Base-by-base conservation (phyloP, 92 coral and sea anemone genomes). In the Zoanthus solanderi region DNA sequence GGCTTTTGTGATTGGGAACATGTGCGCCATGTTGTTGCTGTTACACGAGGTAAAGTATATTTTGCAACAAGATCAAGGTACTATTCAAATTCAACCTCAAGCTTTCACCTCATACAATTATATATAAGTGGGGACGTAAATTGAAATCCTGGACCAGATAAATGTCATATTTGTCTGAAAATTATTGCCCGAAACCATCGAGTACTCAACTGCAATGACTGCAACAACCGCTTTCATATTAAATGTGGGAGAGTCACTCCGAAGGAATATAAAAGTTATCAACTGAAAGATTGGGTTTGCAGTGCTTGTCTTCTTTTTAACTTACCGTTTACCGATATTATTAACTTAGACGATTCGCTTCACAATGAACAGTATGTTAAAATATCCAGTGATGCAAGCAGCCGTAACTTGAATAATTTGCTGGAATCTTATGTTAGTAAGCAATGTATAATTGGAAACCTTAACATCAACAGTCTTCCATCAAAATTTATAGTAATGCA, bases 401-500 rank as follows among this genome's bases (percentile, higher is more conserved):
- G 0, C 8, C 4, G 54, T 10, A 5, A 50, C 9, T 50, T 50
- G 12, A 7, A 50, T 50, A 10, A 50, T 5, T 7, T 50, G 4
- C 4, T 50, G 54, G 12, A 10, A 7, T 5, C 54, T 50, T 50
- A 50, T 50, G 54, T 50, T 5, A 50, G 9, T 15, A 63, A 63
- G 6, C 9, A 63, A 9, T 63, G 69, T 63, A 16, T 63, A 16
- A 63, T 63, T 15, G 69, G 76, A 37, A 72, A 72, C 18, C 47
- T 72, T 13, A 74, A 74, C 42, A 47, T 74, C n/a, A 74, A 74
- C 57, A 74, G 78, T 28, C 54, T 74, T 15, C 78, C 57, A 10
- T 9, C 11, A 17, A 74, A 74, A 74, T 74, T 45, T 11, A 37
- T 37, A n/a, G 58, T 42, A 44, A 74, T 45, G 32, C 53, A 44